Percentiles rank a stretch among this genome's conserved stretches.
Conservation (phyloP, 2,113 vertebrate species). For the Erythrocercus mccallii region DNA sequence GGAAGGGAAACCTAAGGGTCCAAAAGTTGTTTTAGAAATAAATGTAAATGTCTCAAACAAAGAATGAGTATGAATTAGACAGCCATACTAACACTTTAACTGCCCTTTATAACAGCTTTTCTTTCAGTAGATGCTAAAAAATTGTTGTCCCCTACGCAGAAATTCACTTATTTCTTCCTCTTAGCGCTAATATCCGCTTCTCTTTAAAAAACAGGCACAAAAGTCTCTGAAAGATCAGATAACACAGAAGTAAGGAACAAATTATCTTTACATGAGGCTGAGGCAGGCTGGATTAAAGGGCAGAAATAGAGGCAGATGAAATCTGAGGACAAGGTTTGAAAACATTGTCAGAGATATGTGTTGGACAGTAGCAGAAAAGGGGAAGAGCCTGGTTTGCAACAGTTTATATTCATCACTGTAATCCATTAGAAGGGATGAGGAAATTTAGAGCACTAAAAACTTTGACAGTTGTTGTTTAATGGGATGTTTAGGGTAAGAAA, state of each 20-base stretch:
- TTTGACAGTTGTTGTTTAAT: background rate
- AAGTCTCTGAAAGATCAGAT: background rate
- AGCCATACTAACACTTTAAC: background rate
- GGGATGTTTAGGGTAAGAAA: background rate
- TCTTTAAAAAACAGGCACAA: background rate
- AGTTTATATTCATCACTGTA: background rate
- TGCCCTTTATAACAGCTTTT: background rate
- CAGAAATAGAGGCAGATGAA: background rate
- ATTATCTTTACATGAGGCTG: background rate
- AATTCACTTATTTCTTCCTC: background rate
- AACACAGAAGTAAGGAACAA: background rate
- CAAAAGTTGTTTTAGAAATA: background rate
- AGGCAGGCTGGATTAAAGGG: background rate
- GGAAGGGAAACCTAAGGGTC: background rate
- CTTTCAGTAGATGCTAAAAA: background rate
- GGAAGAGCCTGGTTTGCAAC: background rate
- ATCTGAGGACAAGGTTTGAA: background rate
- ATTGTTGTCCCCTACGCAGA: background rate
- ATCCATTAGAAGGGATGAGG: background rate
- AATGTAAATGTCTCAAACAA: background rate
- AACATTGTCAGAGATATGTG: rapidly evolving
- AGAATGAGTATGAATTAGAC: background rate
- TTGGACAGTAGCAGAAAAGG: background rate
- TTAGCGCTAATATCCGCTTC: background rate
- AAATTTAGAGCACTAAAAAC: background rate